A percentile compares a stretch with the other conserved stretches of the same genome.
These are phyloP conservation scores for Ornithoptera alexandrae DNA, from an alignment of 2,888 invertebrate species.

Conservation along the genomic window DNA sequence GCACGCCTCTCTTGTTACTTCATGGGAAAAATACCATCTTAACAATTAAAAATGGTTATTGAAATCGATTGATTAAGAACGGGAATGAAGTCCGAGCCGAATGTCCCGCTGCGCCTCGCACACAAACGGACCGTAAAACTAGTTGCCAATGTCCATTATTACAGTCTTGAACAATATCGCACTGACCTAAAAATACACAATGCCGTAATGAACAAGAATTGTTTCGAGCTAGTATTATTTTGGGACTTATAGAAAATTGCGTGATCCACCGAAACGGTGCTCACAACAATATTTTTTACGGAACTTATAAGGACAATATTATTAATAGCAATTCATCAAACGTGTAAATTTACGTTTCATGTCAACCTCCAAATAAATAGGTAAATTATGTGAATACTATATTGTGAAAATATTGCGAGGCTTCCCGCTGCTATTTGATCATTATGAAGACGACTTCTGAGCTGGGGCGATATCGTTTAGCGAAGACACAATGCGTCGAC, in stretches of 20 bases:
- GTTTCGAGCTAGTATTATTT: neutral
- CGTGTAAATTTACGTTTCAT: conserved; percentile 45
- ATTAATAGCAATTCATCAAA: conserved; percentile 45
- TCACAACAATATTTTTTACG: neutral
- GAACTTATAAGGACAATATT: conserved; percentile 7
- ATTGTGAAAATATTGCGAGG: conserved; percentile 68
- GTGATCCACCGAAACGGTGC: no score
- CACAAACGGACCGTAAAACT: conserved; percentile 45
- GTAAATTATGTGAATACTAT: conserved; percentile 61
- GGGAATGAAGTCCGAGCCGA: conserved; percentile 51
- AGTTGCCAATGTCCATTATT: conserved; percentile 40
- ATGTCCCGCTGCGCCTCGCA: conserved; percentile 53
- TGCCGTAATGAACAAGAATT: conserved; percentile 14
- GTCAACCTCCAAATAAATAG: conserved; percentile 48
- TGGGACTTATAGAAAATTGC: no score
- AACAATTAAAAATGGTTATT: conserved; percentile 7
- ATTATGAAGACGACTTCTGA: conserved; percentile 65
- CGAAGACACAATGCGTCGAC: conserved; percentile 62
- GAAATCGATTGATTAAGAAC: conserved; percentile 30
- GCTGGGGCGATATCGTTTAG: conserved; percentile 65
- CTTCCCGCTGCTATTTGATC: conserved; percentile 74
- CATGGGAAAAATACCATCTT: neutral
- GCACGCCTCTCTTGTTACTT: conserved; percentile 33
- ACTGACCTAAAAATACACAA: conserved; percentile 25
- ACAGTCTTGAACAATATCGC: conserved; percentile 35